phyloP scores from a whole-genome alignment of 2,113 vertebrate genomes.

The Mobula birostris region DNA sequence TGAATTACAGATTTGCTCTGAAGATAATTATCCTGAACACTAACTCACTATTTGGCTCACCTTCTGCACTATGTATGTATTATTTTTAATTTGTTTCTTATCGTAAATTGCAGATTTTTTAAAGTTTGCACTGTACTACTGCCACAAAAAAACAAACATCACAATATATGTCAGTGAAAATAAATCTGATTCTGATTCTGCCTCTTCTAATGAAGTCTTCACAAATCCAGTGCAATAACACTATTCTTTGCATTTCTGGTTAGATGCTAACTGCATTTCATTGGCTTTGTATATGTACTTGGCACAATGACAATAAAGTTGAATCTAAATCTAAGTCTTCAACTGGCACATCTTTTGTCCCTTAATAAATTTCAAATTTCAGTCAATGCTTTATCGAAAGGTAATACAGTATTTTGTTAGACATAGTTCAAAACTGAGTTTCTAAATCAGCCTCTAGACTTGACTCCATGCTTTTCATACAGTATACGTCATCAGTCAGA shows the following conservation, averaged over 20 bases:
- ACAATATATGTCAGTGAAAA: too few relatives aligned
- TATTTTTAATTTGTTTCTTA: too few relatives aligned
- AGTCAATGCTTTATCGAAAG: background rate
- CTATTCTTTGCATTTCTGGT: too few relatives aligned
- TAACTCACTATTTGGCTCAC: too few relatives aligned
- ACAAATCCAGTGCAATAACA: background rate
- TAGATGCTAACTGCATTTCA: too few relatives aligned
- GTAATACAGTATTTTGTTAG: background rate
- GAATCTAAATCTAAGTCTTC: background rate
- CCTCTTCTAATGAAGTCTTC: background rate
- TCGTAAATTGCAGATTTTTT: too few relatives aligned
- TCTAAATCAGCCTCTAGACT: background rate
- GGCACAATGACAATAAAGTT: too few relatives aligned
- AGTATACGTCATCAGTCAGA: background rate
- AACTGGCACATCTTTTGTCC: background rate
- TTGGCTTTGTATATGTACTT: too few relatives aligned
- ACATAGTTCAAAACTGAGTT: background rate
- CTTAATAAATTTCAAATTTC: background rate
- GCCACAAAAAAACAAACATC: too few relatives aligned
- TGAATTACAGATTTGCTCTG: background rate
- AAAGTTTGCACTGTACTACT: too few relatives aligned
- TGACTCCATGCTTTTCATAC: background rate
- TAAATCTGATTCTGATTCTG: too few relatives aligned
- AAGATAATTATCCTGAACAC: background rate
- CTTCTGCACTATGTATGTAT: too few relatives aligned